Conservation (phyloP, 1,140 invertebrate genomes). For the Cydia pomonella region DNA sequence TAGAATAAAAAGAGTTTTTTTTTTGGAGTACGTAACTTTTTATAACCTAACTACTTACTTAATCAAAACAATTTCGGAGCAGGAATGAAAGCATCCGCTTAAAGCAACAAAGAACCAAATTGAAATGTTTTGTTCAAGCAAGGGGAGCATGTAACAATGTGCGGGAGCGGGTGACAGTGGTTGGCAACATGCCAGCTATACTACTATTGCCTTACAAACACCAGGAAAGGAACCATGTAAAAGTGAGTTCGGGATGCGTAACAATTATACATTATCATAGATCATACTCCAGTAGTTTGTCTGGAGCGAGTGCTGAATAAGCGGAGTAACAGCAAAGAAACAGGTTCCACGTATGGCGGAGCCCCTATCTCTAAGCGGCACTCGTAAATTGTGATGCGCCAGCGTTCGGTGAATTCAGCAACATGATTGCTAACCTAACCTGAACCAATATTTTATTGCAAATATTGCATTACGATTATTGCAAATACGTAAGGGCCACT, state of each 20-base stretch:
- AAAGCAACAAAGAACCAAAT: conserved; percentile 3
- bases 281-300: conserved; percentile 13
- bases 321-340: not conserved
- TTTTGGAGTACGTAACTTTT: no score
- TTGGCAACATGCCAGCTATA: not conserved
- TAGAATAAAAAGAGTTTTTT: no score
- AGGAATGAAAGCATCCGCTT: not conserved
- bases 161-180: not conserved
- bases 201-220: no score
- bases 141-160: not conserved
- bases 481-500: no score
- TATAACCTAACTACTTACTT: not conserved
- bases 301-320: not conserved
- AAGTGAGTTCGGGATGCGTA: conserved; percentile 35
- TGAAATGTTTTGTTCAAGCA: conserved; percentile 7
- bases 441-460: no score
- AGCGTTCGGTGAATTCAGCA: no score
- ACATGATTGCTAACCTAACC: no score
- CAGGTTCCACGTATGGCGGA: not conserved
- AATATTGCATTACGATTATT: no score
- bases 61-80: not conserved
- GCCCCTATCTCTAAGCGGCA: no score
- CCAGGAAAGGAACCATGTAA: conserved; percentile 23
- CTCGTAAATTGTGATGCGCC: no score
- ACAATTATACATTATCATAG: conserved; percentile 24